Conservation (phyloP, 2,113 vertebrate species). For the Cisticola juncidis region DNA sequence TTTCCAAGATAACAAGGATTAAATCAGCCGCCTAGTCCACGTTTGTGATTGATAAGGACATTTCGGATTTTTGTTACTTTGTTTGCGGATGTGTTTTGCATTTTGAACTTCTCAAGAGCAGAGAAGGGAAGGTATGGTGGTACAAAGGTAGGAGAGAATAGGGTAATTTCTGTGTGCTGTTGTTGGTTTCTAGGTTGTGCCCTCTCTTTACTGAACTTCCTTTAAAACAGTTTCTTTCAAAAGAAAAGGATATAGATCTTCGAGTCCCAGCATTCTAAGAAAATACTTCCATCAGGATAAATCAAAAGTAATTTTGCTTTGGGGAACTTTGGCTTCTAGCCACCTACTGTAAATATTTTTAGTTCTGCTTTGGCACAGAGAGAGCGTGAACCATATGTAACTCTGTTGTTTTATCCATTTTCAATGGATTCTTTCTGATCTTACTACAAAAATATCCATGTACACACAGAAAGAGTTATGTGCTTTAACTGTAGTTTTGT, state of each 20-base stretch:
- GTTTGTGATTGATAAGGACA: neutral
- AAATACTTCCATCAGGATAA: neutral
- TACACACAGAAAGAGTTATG: neutral
- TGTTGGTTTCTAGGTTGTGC: neutral
- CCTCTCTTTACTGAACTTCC: neutral
- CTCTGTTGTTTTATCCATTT: neutral
- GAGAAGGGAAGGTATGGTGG: neutral
- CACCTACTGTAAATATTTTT: neutral
- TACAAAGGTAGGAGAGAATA: neutral
- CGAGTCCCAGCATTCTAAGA: neutral
- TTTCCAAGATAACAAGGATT: neutral
- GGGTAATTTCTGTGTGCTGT: neutral
- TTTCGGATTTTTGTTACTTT: neutral
- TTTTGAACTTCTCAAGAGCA: neutral
- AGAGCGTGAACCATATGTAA: neutral
- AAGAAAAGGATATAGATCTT: neutral
- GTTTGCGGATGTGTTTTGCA: neutral
- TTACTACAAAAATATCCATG: neutral
- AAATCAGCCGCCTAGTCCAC: neutral
- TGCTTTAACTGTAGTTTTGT: neutral
- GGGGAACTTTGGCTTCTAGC: neutral
- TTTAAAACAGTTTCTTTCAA: neutral
- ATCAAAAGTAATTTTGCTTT: neutral
- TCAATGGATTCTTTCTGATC: neutral
- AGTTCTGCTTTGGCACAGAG: neutral